Evolutionary conservation across 2,113 vertebrate genomes (phyloP), one percentile per base, ranked within the genome.

Genomic region (Bufo bufo): DNA sequence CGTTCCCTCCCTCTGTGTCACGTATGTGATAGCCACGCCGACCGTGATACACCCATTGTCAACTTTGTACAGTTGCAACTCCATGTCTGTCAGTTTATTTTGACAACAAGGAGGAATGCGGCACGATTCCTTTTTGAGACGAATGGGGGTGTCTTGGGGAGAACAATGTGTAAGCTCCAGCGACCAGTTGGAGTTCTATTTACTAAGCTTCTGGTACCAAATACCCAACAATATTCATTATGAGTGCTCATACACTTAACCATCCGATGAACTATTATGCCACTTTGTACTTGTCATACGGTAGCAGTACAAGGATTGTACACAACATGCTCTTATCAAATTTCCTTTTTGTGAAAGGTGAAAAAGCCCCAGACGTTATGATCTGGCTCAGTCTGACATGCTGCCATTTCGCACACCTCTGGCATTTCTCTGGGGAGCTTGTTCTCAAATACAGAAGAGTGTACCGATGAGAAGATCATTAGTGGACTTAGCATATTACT

Each of bases 281-380:
- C 2, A 17, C 45, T 65, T 66, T 82, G 47, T n/a, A 19, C 23
- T 45, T 80, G 12, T 80, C 52, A 80, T 33, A 49, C 43, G 4
- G 8, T 9, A 33, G 49, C 20, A 54, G 66, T 69, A 54, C 58
- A 69, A 66, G 16, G 82, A 84, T 52, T 84, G 56, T 84, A 69
- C 66, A 84, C 65, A 71, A 84, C 82, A 71, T 84, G 82, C 63
- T 84, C 63, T 69, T 84, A 52, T 84, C 82, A 84, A 71, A 84
- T 84, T 69, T 84, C 47, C 82, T 69, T 66, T 81, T 83, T 83
- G 47, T 83, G 23, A 83, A 54, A 69, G 63, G 81, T 83, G 63
- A 83, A 83, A 50, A 83, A 65, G 81, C 47, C 61, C 52, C 9
- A 49, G 61, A 82, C 63, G 19, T 59, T 61, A 33, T 45, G 61